Percentiles rank a stretch among this genome's conserved stretches.
Conservation (phyloP, 2,797 vertebrate species). For the Sphaeramia orbicularis region DNA sequence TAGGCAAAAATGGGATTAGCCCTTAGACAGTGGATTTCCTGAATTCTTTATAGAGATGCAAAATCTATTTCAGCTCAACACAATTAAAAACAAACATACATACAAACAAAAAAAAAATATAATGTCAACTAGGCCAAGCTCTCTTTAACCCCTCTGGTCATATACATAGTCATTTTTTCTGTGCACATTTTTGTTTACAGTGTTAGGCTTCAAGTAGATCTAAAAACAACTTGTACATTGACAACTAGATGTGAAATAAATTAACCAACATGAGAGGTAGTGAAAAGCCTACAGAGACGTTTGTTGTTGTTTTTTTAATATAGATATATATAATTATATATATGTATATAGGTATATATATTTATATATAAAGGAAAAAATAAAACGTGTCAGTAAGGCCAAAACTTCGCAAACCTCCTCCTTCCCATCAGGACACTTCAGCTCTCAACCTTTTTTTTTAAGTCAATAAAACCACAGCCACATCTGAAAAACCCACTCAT, state of each 20-base stretch:
- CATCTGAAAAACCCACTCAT: conserved; percentile 46
- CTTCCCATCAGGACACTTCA: conserved; percentile 49
- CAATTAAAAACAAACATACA: conserved; percentile 81
- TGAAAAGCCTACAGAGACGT: conserved; percentile 90
- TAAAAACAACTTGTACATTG: conserved; percentile 85
- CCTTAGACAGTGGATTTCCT: conserved; percentile 97
- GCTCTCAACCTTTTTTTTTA: conserved; percentile 36
- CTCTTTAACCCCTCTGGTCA: conserved; percentile 77
- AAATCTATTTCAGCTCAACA: conserved; percentile 86
- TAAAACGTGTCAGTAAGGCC: conserved; percentile 73
- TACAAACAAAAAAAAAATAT: conserved; percentile 66
- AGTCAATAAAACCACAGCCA: conserved; percentile 59
- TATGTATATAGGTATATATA: conserved; percentile 56
- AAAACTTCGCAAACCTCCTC: conserved; percentile 71
- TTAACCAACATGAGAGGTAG: conserved; percentile 96
- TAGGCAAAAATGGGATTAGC: conserved; percentile 99
- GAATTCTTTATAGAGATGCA: conserved; percentile 91
- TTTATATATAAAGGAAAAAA: conserved; percentile 56
- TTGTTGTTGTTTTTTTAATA: conserved; percentile 52
- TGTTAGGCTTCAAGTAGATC: conserved; percentile 91
- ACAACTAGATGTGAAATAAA: conserved; percentile 91
- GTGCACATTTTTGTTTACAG: conserved; percentile 88
- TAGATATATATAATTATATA: conserved; percentile 58
- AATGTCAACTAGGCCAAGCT: conserved; percentile 81
- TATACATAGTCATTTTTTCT: conserved; percentile 81